Percentiles rank a stretch among this genome's conserved stretches.
These are phyloP conservation scores for Glaucopsyche alexis DNA, from an alignment of 2,888 invertebrate species.

Conservation along the genomic window DNA sequence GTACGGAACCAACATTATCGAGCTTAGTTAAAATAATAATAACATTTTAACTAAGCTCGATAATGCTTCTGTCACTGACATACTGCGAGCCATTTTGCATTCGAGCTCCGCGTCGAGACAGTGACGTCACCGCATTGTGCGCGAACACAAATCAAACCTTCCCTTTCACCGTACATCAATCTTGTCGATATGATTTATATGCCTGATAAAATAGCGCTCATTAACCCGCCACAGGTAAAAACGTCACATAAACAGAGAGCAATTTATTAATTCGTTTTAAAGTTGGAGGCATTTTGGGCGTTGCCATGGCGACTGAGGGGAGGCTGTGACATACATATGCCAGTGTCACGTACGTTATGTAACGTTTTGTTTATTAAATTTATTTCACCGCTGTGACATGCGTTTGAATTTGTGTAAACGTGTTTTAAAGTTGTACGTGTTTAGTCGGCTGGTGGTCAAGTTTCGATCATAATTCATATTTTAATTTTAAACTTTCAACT, in stretches of 20 bases:
- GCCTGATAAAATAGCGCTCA: constrained; percentile 59
- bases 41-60: no score
- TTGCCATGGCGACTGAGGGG: constrained; percentile 56
- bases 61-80: constrained; percentile 10
- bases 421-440: not conserved
- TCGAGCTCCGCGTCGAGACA: constrained; percentile 36
- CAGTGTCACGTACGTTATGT: constrained; percentile 29
- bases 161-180: constrained; percentile 64
- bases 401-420: constrained; percentile 4
- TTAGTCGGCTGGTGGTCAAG: no score
- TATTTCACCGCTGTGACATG: constrained; percentile 14
- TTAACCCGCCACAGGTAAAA: constrained; percentile 58
- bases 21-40: not conserved
- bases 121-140: constrained; percentile 64
- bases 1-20: not conserved
- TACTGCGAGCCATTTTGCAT: constrained; percentile 20
- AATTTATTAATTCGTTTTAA: constrained; percentile 37
- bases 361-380: constrained; percentile 26
- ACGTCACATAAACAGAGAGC: constrained; percentile 39
- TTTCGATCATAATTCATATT: no score
- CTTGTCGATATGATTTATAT: constrained; percentile 66
- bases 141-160: constrained; percentile 65
- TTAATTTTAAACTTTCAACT: no score
- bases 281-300: constrained; percentile 46
- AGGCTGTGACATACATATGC: constrained; percentile 48